Percentiles rank a stretch among this genome's conserved stretches.
Evolutionary conservation across 2,113 vertebrate genomes (phyloP).

Genomic region (Percopsis transmontana): DNA sequence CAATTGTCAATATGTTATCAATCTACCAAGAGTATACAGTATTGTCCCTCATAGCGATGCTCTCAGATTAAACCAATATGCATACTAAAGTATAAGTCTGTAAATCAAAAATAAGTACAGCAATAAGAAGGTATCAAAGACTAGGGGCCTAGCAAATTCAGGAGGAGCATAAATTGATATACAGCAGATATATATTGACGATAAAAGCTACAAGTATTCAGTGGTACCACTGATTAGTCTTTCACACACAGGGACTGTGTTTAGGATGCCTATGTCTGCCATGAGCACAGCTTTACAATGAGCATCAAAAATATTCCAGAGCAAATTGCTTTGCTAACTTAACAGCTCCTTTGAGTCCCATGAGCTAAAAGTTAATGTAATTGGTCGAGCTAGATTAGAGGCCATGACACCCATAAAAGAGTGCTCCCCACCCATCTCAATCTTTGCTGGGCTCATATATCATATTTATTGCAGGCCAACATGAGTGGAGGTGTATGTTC

Average conservation of each 20-base stretch:
- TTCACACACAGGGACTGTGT: background rate
- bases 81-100: background rate
- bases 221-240: background rate
- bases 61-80: background rate
- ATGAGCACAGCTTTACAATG: slow-evolving; percentile 11
- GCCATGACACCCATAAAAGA: slow-evolving; percentile 57
- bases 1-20: background rate
- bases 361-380: slow-evolving; percentile 61
- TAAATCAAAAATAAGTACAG: too few relatives aligned
- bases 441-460: slow-evolving; percentile 41
- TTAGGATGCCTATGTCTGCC: background rate
- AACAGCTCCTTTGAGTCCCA: slow-evolving; percentile 46
- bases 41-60: too few relatives aligned
- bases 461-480: slow-evolving; percentile 41
- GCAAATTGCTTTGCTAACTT: slow-evolving; percentile 35
- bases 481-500: slow-evolving; percentile 18
- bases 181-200: too few relatives aligned
- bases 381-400: slow-evolving; percentile 52
- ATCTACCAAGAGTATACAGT: background rate
- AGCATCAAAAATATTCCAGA: slow-evolving; percentile 1
- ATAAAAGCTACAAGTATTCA: background rate
- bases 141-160: background rate
- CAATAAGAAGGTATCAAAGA: too few relatives aligned
- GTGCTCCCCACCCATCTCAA: slow-evolving; percentile 42
- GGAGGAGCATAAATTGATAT: background rate